Conservation (phyloP, 30 jellyfish, hydroid and myxozoan species). For the Hydractinia echinata region DNA sequence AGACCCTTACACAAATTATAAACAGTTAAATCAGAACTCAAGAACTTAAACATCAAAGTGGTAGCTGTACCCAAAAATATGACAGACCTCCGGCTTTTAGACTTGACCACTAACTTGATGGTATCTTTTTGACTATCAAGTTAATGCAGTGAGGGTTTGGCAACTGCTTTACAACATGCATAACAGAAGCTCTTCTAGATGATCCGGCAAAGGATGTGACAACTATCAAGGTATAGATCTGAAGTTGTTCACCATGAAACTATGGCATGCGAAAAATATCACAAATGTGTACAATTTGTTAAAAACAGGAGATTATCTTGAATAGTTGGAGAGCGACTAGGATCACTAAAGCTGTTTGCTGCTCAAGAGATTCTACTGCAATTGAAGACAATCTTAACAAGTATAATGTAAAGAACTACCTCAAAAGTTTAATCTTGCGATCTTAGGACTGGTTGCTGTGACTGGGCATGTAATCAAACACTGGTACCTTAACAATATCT, state of each 20-base stretch:
- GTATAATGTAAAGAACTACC: not conserved
- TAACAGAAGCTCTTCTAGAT: conserved; percentile 6
- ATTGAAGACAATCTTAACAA: not conserved
- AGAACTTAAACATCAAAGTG: conserved; percentile 3
- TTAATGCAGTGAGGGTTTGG: not conserved
- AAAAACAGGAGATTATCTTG: not conserved
- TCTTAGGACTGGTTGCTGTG: too few species aligned
- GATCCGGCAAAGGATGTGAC: not conserved
- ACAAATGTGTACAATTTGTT: not conserved
- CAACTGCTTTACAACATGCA: not conserved
- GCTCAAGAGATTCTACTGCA: conserved; percentile 10
- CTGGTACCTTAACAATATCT: too few species aligned
- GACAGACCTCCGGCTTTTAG: not conserved
- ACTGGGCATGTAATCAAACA: too few species aligned
- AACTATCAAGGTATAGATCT: conserved; percentile 10
- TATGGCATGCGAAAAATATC: not conserved
- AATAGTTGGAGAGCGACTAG: not conserved
- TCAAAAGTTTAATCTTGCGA: too few species aligned
- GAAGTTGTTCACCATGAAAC: not conserved
- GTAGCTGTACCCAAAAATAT: conserved; percentile 5
- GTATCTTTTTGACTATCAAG: not conserved
- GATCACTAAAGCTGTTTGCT: conserved; percentile 10
- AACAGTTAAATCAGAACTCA: not conserved
- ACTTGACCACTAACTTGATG: not conserved
- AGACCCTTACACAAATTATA: not conserved